Conservation (phyloP, 2,113 vertebrate species). For the Mobula birostris region DNA sequence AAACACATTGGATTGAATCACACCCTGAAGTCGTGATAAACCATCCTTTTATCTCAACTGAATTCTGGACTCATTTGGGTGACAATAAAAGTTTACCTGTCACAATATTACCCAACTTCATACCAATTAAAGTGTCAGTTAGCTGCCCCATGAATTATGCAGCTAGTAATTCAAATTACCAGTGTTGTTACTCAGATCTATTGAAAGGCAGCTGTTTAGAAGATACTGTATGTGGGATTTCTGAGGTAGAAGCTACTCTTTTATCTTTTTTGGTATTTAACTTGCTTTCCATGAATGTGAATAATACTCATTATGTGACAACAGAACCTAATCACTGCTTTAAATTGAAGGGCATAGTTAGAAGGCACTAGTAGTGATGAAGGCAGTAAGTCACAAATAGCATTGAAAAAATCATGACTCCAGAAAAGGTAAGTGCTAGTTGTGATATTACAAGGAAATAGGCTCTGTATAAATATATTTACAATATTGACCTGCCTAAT, state of each 20-base stretch:
- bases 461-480: neutral
- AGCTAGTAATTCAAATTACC: neutral
- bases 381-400: neutral
- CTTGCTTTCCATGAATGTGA: neutral
- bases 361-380: neutral
- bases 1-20: conserved; percentile 21
- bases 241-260: neutral
- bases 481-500: neutral
- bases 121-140: conserved; percentile 26
- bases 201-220: neutral
- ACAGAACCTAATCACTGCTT: neutral
- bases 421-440: neutral
- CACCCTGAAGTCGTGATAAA: conserved; percentile 26
- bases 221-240: neutral
- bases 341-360: neutral
- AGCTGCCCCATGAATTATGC: conserved; percentile 30
- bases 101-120: conserved; percentile 32
- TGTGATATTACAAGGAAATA: neutral
- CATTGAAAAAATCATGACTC: neutral
- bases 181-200: neutral
- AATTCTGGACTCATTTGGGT: conserved; percentile 19
- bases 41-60: conserved; percentile 14
- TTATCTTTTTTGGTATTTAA: neutral
- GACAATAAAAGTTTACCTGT: conserved; percentile 28
- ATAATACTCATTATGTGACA: neutral